Base-by-base conservation (phyloP, 2,797 vertebrate genomes). In the Pipistrellus pipistrellus region DNA sequence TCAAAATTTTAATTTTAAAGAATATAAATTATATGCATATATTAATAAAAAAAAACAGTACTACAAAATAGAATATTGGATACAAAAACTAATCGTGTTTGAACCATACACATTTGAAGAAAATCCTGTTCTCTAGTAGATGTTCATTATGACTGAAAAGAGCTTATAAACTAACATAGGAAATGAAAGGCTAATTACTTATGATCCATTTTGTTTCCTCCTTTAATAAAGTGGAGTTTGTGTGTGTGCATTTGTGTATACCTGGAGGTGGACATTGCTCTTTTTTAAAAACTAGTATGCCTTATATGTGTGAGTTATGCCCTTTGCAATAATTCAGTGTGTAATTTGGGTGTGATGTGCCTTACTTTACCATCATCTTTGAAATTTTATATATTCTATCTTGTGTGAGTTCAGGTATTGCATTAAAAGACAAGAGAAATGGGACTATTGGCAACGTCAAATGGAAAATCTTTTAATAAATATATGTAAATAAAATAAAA, bases 401-500 rank as follows among this genome's bases (percentile, higher is more conserved):
- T 85, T 85, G 73, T 91, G 41, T 93, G 80, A 94, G 80, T 76
- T 78, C 30, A 62, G 93, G 17, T 89, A 55, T 94, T 81, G 35
- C 32, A 81, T 81, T 35, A 76, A 94, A 93, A 66, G 76, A 75
- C 7, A 41, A 75, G 55, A 94, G 77, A 88, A 80, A 8, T 83
- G n/a, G n/a, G 51, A 81, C 75, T 88, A 18, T 84, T 94, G 82
- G 30, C 77, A 88, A 12, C 95, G 72, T 80, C 46, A 66, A 82
- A 48, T 66, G 84, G 53, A 96, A 92, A 91, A 68, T 55, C 4
- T 81, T 85, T 90, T 57, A 95, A 69, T 95, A 96, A 93, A 90
- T 88, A 68, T 64, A 57, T 88, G 32, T 96, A 91, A 90, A 71
- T 90, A 95, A 94, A 91, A 73, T 85, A 62, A 69, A 90, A 95